Base-by-base conservation (phyloP, 2,888 invertebrate genomes). In the Tiliacea citrago region DNA sequence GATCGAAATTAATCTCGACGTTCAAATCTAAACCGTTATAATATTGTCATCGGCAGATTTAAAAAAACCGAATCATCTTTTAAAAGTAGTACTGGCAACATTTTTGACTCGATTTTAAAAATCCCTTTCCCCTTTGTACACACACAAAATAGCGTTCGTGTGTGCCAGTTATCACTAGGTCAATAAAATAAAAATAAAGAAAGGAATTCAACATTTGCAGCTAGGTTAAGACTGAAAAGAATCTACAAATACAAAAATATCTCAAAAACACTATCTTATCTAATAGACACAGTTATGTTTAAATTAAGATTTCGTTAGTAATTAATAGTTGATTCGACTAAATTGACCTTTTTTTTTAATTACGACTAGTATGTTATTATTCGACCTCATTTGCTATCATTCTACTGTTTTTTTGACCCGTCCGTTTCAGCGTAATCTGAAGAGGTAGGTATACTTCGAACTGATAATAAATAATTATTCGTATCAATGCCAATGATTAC, bases 151-250 rank as follows among this genome's bases (percentile, higher is more conserved):
- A 66, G 78, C 78, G 68, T 65, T 42, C 57, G 39, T 68, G 51
- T 62, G 65, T 60, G 74, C 67, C 80, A 75, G 68, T 69, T 61
- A 24, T 60, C 79, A 62, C 73, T 68, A 83, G 75, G 73, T 79
- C 73, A 79, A 82, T 75, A 69, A 79, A 75, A 83, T 61, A 74
- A 57, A 63, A 70, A 67, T 55, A 73, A 81, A 73, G 76, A 93
- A 94, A 95, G 95, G 95, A 95, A 95, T 95, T 95, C 95, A 95
- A 95, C 95, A 95, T 95, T 95, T 93, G 93, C 74, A 65, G 71
- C 80, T 76, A 82, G 58, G 47, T 75, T 78, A 65, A 69, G 69
- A 63, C 63, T 75, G 71, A 69, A 82, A 84, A 82, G 72, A 74
- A 76, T 86, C 83, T 88, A 88, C 85, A 87, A 87, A 89, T 77